Evolutionary conservation across 2,797 vertebrate species (phyloP).

Genomic region (Sebastes alutus): DNA sequence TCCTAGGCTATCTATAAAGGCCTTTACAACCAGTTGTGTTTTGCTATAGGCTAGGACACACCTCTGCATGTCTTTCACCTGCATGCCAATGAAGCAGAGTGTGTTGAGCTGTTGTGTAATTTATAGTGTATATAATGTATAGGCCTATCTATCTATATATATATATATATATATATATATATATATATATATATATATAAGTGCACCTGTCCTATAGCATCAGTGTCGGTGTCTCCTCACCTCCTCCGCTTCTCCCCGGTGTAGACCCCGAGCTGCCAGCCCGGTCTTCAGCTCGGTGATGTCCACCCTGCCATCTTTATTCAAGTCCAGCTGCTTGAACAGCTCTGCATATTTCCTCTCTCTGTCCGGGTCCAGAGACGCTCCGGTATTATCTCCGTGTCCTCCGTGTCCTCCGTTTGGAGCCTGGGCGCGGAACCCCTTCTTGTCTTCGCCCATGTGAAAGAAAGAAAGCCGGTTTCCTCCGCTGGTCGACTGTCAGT

Average conservation of each 20-base stretch:
- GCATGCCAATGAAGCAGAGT: no score
- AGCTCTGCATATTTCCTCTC: slow-evolving; percentile 81
- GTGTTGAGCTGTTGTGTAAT: no score
- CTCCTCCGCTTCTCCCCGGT: slow-evolving; percentile 80
- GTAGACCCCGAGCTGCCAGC: slow-evolving; percentile 80
- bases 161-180: no score
- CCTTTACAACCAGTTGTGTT: no score
- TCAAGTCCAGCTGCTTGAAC: slow-evolving; percentile 87
- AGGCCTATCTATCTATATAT: no score
- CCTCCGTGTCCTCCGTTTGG: slow-evolving; percentile 37
- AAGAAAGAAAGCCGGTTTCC: neutral
- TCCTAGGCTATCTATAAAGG: no score
- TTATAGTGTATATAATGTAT: no score
- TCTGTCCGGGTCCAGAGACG: slow-evolving; percentile 60
- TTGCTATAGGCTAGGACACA: no score
- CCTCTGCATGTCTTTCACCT: no score
- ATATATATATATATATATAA: no score
- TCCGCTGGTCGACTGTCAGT: neutral
- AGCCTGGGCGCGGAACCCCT: slow-evolving; percentile 44
- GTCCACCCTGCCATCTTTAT: slow-evolving; percentile 88
- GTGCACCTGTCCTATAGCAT: no score
- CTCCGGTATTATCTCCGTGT: neutral
- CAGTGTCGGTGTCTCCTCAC: slow-evolving; percentile 54
- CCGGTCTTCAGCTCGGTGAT: slow-evolving; percentile 83
- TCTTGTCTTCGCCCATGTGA: slow-evolving; percentile 73